These are phyloP conservation scores for Hemicentrotus pulcherrimus DNA, from an alignment of 35 echinoderm and acorn worm genomes.

Conservation along the genomic window DNA sequence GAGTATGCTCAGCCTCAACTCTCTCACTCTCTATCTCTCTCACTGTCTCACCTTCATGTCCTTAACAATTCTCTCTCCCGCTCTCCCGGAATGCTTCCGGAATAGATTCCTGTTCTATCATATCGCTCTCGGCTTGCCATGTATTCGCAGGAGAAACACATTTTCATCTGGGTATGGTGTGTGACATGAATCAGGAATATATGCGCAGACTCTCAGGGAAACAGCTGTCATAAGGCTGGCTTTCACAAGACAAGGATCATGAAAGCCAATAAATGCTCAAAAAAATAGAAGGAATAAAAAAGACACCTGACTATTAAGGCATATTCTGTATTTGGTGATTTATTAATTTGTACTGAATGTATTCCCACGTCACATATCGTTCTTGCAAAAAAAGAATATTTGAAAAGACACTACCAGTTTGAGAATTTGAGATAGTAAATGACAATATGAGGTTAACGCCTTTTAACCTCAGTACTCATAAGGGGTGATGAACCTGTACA, in stretches of 20 bases:
- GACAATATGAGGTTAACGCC: too few relatives aligned
- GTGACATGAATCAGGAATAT: too few relatives aligned
- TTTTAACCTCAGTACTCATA: too few relatives aligned
- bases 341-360: too few relatives aligned
- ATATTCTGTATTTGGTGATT: background rate
- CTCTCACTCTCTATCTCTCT: background rate
- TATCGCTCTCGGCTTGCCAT: background rate
- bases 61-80: background rate
- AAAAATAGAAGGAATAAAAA: background rate
- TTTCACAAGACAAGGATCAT: background rate
- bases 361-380: too few relatives aligned
- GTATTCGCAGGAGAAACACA: background rate
- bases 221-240: background rate
- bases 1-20: background rate
- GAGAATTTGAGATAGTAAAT: too few relatives aligned
- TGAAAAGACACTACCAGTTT: too few relatives aligned
- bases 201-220: background rate
- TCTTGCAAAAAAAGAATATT: too few relatives aligned
- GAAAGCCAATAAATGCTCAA: background rate
- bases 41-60: background rate
- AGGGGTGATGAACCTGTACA: too few relatives aligned
- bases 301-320: background rate
- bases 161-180: slow-evolving; percentile 15
- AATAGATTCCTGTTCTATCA: background rate
- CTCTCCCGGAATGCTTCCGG: slow-evolving; percentile 22